phyloP scores from a whole-genome alignment of 2,888 invertebrate species.

The Amphimallon solstitiale region DNA sequence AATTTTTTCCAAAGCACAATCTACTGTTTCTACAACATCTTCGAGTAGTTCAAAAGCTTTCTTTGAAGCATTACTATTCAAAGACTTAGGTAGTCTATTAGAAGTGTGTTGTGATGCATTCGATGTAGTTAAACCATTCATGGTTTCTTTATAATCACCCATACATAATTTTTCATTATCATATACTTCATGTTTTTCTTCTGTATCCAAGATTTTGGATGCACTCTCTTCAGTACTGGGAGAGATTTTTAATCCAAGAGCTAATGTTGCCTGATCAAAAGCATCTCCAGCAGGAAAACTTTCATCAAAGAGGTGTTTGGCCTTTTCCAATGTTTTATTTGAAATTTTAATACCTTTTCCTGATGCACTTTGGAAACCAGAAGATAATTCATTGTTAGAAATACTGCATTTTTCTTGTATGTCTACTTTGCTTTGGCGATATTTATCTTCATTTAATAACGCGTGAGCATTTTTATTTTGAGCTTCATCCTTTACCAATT shows the following conservation, averaged over 20 bases:
- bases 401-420: not conserved
- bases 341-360: slow-evolving; percentile 56
- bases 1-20: slow-evolving; percentile 35
- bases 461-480: not conserved
- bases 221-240: slow-evolving; percentile 1
- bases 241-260: slow-evolving; percentile 18
- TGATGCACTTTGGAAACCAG: slow-evolving; percentile 57
- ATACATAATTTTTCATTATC: slow-evolving; percentile 24
- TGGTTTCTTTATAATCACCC: slow-evolving; percentile 33
- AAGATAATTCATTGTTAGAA: not conserved
- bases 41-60: slow-evolving; percentile 36
- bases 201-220: not conserved
- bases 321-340: slow-evolving; percentile 62
- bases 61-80: slow-evolving; percentile 23
- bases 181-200: not conserved
- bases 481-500: slow-evolving; percentile 57
- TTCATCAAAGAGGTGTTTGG: slow-evolving; percentile 49
- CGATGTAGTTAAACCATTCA: no score
- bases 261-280: not conserved
- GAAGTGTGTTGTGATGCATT: not conserved
- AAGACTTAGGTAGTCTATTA: not conserved
- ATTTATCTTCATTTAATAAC: not conserved
- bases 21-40: slow-evolving; percentile 35
- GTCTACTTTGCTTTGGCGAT: not conserved
- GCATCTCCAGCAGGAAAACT: slow-evolving; percentile 36